phyloP scores from a whole-genome alignment of 2,797 vertebrate species.

The Cynodonichthys magdalenae region DNA sequence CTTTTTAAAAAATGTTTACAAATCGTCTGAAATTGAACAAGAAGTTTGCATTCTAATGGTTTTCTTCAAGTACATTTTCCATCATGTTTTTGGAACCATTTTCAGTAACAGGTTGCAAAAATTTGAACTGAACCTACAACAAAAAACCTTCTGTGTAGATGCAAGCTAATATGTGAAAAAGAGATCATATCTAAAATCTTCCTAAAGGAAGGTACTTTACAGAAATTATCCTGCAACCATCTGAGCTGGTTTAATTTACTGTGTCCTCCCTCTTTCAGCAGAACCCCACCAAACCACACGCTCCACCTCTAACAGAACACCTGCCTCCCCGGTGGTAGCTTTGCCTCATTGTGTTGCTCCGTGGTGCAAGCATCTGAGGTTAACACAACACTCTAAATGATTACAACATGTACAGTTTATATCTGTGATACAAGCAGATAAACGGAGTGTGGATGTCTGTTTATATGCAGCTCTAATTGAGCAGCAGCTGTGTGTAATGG shows the following conservation, averaged over 20 bases:
- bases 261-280: background rate
- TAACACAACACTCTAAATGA: slow-evolving; percentile 71
- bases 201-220: slow-evolving; percentile 15
- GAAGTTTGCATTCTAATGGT: too few species aligned
- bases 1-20: too few species aligned
- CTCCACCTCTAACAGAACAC: slow-evolving; percentile 25
- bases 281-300: background rate
- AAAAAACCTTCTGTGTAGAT: too few species aligned
- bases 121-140: too few species aligned
- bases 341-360: slow-evolving; percentile 28
- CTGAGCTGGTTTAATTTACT: slow-evolving; percentile 20
- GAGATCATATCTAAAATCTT: slow-evolving; percentile 31
- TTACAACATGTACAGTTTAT: slow-evolving; percentile 61
- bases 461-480: slow-evolving; percentile 61
- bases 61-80: too few species aligned
- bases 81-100: too few species aligned
- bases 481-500: slow-evolving; percentile 73
- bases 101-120: too few species aligned
- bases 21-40: too few species aligned
- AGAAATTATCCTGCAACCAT: slow-evolving; percentile 27
- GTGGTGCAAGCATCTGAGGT: slow-evolving; percentile 53
- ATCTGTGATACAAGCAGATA: slow-evolving; percentile 21
- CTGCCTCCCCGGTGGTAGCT: slow-evolving; percentile 52
- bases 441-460: slow-evolving; percentile 22
- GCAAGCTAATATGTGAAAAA: background rate